phyloP scores from a whole-genome alignment of 2,888 invertebrate species.

The Pimpla rufipes region DNA sequence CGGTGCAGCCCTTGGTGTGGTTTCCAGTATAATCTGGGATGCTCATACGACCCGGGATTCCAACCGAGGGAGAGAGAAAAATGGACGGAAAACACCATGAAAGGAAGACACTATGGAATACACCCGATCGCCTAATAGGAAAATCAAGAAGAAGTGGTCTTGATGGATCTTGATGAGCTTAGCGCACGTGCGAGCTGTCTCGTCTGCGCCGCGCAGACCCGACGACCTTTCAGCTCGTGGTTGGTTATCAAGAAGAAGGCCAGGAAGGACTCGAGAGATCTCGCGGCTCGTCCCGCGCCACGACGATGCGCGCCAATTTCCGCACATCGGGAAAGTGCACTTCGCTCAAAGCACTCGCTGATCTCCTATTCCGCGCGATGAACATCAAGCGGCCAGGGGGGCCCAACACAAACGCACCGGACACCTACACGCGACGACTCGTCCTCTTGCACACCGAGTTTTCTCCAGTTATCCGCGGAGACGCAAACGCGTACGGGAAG shows the following conservation, averaged over 20 bases:
- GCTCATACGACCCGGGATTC: constrained; percentile 25
- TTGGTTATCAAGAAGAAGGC: constrained; percentile 30
- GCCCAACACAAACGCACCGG: constrained; percentile 21
- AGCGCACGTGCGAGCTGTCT: constrained; percentile 70
- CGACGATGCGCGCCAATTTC: constrained; percentile 46
- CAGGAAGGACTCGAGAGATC: constrained; percentile 30
- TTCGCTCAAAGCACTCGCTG: not conserved
- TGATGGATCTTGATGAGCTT: constrained; percentile 53
- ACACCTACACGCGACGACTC: constrained; percentile 42
- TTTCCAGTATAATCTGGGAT: constrained; percentile 9
- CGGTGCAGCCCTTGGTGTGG: not conserved
- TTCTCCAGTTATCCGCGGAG: not conserved
- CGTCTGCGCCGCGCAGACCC: constrained; percentile 1
- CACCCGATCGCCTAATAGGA: constrained; percentile 65
- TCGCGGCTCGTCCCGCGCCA: constrained; percentile 35
- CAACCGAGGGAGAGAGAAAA: constrained; percentile 22
- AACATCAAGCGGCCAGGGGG: constrained; percentile 20
- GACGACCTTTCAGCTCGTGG: constrained; percentile 40
- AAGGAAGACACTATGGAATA: constrained; percentile 68
- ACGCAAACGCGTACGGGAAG: constrained; percentile 16
- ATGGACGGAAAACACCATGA: constrained; percentile 50
- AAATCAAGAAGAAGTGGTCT: constrained; percentile 70
- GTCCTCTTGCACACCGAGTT: not conserved
- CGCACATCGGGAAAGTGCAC: constrained; percentile 39
- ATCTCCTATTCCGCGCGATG: constrained; percentile 30